phyloP scores from a whole-genome alignment of 2,113 vertebrate genomes.

The Strix aluco region DNA sequence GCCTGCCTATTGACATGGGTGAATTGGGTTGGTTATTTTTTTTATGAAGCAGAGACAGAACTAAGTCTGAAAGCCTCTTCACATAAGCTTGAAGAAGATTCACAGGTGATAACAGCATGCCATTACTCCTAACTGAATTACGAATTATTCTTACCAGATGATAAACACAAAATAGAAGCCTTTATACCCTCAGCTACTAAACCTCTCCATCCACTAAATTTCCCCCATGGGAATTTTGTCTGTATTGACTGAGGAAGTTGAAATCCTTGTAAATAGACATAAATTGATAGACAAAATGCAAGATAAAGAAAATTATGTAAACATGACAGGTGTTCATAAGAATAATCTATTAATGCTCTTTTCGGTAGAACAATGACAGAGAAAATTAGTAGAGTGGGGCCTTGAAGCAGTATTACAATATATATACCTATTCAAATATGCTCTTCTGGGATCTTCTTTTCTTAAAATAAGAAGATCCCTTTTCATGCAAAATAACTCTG shows the following conservation, averaged over 20 bases:
- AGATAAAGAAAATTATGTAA: not conserved
- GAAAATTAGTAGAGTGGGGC: not conserved
- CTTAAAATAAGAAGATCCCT: not conserved
- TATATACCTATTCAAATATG: not conserved
- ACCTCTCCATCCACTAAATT: not conserved
- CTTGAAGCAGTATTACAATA: not conserved
- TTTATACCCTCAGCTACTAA: not conserved
- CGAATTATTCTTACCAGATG: not conserved
- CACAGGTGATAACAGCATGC: rapidly evolving
- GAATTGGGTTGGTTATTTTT: not conserved
- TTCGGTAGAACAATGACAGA: not conserved
- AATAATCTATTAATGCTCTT: not conserved
- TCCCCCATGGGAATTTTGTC: not conserved
- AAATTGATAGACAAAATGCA: not conserved
- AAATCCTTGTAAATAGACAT: not conserved
- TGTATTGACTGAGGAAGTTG: not conserved
- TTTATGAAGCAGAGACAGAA: not conserved
- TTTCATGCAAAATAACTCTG: not conserved
- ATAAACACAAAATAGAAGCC: not conserved
- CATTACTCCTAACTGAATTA: not conserved
- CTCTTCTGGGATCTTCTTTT: not conserved
- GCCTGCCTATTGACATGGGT: not conserved
- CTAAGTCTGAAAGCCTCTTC: not conserved
- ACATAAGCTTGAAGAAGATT: not conserved
- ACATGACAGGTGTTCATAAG: rapidly evolving